phyloP scores from a whole-genome alignment of 2,113 vertebrate genomes.

The Melanostigma gelatinosum region DNA sequence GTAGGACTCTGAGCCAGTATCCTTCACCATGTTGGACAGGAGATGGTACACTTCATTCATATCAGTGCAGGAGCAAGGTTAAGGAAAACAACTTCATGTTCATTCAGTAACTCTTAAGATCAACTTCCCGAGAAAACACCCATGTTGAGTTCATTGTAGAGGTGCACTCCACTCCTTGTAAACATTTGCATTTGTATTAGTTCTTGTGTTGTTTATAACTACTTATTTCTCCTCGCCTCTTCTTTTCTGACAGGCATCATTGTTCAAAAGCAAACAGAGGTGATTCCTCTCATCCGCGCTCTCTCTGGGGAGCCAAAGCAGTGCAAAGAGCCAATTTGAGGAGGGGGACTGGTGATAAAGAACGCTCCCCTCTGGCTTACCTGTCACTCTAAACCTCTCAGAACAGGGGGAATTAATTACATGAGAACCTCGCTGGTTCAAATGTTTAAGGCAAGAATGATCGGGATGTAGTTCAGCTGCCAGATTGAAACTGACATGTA shows the following conservation, averaged over 20 bases:
- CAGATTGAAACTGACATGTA: slow-evolving; percentile 52
- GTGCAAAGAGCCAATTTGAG: slow-evolving; percentile 66
- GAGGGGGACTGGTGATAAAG: slow-evolving; percentile 63
- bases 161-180: slow-evolving; percentile 19
- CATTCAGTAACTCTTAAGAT: background rate
- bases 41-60: slow-evolving; percentile 96
- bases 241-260: slow-evolving; percentile 71
- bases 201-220: slow-evolving; percentile 23
- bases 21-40: slow-evolving; percentile 96
- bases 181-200: slow-evolving; percentile 36
- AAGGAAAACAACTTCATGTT: slow-evolving; percentile 79
- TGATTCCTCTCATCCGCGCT: slow-evolving; percentile 61
- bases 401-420: slow-evolving; percentile 68
- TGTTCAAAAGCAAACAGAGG: slow-evolving; percentile 66
- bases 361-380: slow-evolving; percentile 72
- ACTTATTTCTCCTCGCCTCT: slow-evolving; percentile 42
- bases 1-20: slow-evolving; percentile 91
- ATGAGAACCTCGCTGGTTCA: slow-evolving; percentile 51
- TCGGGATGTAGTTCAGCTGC: slow-evolving; percentile 41
- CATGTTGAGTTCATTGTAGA: slow-evolving; percentile 15
- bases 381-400: slow-evolving; percentile 70
- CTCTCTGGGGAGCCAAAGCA: slow-evolving; percentile 64
- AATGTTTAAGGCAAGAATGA: slow-evolving; percentile 65
- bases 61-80: slow-evolving; percentile 86
- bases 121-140: slow-evolving; percentile 10